Conservation (phyloP, 2,888 invertebrate species). For the Acleris literana region DNA sequence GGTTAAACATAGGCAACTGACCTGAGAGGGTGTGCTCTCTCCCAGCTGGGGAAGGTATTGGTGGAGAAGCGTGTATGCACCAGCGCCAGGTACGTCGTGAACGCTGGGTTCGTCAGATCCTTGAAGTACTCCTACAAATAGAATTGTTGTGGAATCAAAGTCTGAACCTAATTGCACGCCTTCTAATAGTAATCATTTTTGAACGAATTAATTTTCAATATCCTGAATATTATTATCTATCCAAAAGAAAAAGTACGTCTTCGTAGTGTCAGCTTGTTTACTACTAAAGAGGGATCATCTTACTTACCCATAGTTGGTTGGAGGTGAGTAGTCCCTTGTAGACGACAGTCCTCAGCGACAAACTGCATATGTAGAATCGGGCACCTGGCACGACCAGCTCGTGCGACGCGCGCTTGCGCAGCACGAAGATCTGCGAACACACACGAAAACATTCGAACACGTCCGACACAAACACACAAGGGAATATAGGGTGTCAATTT, state of each 20-base stretch:
- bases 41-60: constrained; percentile 99
- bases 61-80: constrained; percentile 99
- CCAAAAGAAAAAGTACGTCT: too few relatives aligned
- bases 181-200: too few relatives aligned
- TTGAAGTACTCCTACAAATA: constrained; percentile 88
- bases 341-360: constrained; percentile 94
- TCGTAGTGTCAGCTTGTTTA: too few relatives aligned
- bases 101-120: constrained; percentile 88
- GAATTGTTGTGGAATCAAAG: too few relatives aligned
- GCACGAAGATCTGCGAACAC: constrained; percentile 90
- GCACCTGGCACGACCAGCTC: constrained; percentile 92
- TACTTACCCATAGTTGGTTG: constrained; percentile 92
- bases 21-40: constrained; percentile 98
- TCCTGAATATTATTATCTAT: too few relatives aligned
- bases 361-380: constrained; percentile 97
- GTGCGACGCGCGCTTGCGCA: constrained; percentile 97
- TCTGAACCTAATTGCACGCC: too few relatives aligned
- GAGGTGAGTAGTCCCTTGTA: constrained; percentile 99
- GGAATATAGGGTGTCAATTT: constrained; percentile 56
- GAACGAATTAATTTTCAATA: too few relatives aligned
- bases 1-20: constrained; percentile 50
- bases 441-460: constrained; percentile 40
- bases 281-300: too few relatives aligned
- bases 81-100: constrained; percentile 96
- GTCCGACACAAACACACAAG: constrained; percentile 29